These are phyloP conservation scores for Torymus aiolomorphi DNA, from an alignment of 2,888 invertebrate species.

Conservation along the genomic window DNA sequence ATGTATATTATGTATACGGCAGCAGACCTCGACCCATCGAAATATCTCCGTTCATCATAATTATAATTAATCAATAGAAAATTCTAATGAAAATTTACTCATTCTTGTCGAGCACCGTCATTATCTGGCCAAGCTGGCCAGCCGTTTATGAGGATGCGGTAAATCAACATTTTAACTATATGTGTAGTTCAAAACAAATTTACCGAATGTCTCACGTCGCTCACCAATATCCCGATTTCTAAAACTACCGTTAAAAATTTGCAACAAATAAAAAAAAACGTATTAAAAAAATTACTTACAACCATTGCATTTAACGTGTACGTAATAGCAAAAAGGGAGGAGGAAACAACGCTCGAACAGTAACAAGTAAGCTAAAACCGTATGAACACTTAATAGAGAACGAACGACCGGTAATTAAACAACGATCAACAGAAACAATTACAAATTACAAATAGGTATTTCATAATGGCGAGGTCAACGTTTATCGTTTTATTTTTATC, in stretches of 20 bases:
- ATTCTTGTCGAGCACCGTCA: too few relatives aligned
- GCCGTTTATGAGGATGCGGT: too few relatives aligned
- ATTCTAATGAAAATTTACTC: too few relatives aligned
- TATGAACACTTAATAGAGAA: slow-evolving; percentile 48
- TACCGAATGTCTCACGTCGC: neutral
- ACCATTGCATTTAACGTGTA: slow-evolving; percentile 30
- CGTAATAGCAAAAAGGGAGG: slow-evolving; percentile 28
- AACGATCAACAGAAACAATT: slow-evolving; percentile 66
- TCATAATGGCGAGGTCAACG: slow-evolving; percentile 64
- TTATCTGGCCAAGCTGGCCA: too few relatives aligned
- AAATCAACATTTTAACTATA: too few relatives aligned
- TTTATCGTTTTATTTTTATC: slow-evolving; percentile 44
- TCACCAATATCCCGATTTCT: slow-evolving; percentile 12
- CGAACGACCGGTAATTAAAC: slow-evolving; percentile 58
- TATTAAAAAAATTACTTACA: slow-evolving; percentile 28
- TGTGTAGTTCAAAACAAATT: neutral
- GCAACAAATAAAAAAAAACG: slow-evolving; percentile 3
- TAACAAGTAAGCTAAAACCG: slow-evolving; percentile 51
- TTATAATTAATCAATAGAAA: slow-evolving; percentile 10
- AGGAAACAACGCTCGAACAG: slow-evolving; percentile 50
- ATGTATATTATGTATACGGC: slow-evolving; percentile 14
- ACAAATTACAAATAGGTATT: slow-evolving; percentile 61
- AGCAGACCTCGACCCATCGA: slow-evolving; percentile 18
- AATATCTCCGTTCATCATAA: slow-evolving; percentile 19
- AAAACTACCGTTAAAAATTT: neutral